Percentiles rank a stretch among this genome's conserved stretches.
These are phyloP conservation scores for Tetragnatha versicolor DNA, from an alignment of 1,140 invertebrate species.

Conservation along the genomic window DNA sequence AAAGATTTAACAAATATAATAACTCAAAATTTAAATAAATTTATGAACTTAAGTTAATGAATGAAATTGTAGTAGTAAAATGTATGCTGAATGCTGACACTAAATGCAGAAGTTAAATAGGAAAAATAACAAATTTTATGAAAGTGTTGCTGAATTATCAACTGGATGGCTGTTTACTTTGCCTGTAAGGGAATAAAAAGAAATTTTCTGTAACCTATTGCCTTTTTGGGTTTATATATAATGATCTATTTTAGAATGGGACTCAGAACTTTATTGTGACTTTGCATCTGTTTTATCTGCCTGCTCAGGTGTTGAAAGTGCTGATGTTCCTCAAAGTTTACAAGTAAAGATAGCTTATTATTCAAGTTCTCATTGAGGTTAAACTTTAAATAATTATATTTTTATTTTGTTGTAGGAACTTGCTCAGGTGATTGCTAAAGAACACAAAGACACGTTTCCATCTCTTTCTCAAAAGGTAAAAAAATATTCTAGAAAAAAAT, in stretches of 20 bases:
- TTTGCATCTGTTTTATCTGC: constrained; percentile 26
- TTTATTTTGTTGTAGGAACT: constrained; percentile 19
- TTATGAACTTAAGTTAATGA: too few species aligned
- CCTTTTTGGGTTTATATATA: background rate
- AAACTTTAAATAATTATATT: background rate
- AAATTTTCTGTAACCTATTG: too few species aligned
- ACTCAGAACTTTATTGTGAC: constrained; percentile 22
- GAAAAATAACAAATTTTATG: too few species aligned
- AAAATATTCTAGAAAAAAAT: too few species aligned
- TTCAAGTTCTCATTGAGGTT: background rate
- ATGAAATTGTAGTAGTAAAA: too few species aligned
- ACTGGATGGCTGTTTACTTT: too few species aligned
- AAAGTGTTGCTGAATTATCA: too few species aligned
- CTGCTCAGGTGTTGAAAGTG: constrained; percentile 37
- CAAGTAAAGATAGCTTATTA: constrained; percentile 7
- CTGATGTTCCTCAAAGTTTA: constrained; percentile 29
- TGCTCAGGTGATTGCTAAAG: constrained; percentile 18
- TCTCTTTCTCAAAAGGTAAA: background rate
- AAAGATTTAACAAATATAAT: too few species aligned
- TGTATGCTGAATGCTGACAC: too few species aligned
- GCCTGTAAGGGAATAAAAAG: too few species aligned
- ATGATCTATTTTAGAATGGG: constrained; percentile 15
- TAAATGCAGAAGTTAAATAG: too few species aligned
- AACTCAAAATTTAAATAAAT: too few species aligned
- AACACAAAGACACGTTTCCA: constrained; percentile 12